phyloP scores from a whole-genome alignment of 2,797 vertebrate species.

The Myotis planiceps region DNA sequence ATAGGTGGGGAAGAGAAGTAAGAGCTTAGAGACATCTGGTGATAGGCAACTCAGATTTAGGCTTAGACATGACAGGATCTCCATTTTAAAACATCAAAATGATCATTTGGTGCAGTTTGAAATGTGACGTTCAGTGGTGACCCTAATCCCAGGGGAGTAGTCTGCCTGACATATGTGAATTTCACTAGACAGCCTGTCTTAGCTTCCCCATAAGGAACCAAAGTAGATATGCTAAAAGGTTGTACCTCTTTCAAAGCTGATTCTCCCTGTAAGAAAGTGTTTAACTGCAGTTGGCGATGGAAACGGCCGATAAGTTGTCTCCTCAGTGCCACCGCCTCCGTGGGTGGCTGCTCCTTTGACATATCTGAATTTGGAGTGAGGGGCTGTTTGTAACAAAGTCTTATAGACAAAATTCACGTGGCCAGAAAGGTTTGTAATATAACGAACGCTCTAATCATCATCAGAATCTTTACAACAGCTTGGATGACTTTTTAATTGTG shows the following conservation, averaged over 20 bases:
- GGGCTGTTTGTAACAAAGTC: slow-evolving; percentile 62
- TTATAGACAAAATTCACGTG: slow-evolving; percentile 58
- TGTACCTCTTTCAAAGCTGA: slow-evolving; percentile 64
- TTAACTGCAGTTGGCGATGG: slow-evolving; percentile 60
- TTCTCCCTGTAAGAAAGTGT: slow-evolving; percentile 73
- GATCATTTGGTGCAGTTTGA: slow-evolving; percentile 7
- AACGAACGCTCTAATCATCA: slow-evolving; percentile 85
- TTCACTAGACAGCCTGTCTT: slow-evolving; percentile 27
- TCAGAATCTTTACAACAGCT: slow-evolving; percentile 86
- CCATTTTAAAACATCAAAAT: slow-evolving; percentile 29
- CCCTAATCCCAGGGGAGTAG: slow-evolving; percentile 63
- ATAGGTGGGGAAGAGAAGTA: slow-evolving; percentile 16
- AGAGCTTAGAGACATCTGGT: neutral
- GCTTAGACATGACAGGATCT: neutral
- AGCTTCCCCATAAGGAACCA: slow-evolving; percentile 49
- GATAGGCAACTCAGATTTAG: neutral
- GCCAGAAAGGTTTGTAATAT: slow-evolving; percentile 76
- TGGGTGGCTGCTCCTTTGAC: slow-evolving; percentile 74
- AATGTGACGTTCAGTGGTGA: slow-evolving; percentile 50
- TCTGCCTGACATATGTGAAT: neutral
- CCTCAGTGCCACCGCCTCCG: slow-evolving; percentile 40
- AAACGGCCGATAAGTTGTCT: slow-evolving; percentile 57
- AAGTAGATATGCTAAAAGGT: slow-evolving; percentile 70
- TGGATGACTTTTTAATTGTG: slow-evolving; percentile 88
- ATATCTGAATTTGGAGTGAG: slow-evolving; percentile 55